phyloP scores from a whole-genome alignment of 1,140 invertebrate genomes.

The Drosophila parvula region DNA sequence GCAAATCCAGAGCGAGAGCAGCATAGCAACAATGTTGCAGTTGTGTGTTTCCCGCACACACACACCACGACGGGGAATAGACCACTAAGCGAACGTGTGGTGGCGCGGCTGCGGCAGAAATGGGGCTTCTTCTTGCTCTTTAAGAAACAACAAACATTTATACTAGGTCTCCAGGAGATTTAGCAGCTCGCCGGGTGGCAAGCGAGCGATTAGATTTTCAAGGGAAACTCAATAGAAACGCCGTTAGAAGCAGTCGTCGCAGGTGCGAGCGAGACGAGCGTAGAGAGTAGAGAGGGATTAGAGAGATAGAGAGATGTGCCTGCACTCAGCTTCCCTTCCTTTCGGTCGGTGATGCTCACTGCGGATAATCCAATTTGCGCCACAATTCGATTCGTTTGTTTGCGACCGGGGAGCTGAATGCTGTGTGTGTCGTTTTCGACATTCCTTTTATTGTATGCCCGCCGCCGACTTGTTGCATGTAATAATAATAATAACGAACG shows the following conservation, averaged over 20 bases:
- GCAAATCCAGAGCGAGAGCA: constrained; percentile 46
- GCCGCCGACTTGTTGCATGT: constrained; percentile 70
- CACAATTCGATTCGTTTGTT: constrained; percentile 29
- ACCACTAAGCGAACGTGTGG: neutral
- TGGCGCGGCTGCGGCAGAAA: constrained; percentile 10
- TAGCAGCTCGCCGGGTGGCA: constrained; percentile 63
- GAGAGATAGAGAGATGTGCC: constrained; percentile 35
- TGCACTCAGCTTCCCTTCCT: constrained; percentile 26
- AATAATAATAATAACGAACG: constrained; percentile 83
- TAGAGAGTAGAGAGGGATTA: constrained; percentile 48
- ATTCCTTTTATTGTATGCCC: constrained; percentile 46
- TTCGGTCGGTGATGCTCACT: constrained; percentile 36
- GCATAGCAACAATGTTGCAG: constrained; percentile 67
- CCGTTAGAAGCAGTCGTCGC: constrained; percentile 65
- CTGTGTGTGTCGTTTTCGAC: constrained; percentile 39
- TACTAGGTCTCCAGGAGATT: constrained; percentile 80
- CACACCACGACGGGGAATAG: constrained; percentile 11
- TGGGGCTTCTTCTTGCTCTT: constrained; percentile 81
- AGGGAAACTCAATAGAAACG: constrained; percentile 81
- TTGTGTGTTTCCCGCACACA: constrained; percentile 27
- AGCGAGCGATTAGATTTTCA: constrained; percentile 77
- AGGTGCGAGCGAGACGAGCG: constrained; percentile 69
- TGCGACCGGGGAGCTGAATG: constrained; percentile 12
- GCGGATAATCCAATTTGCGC: constrained; percentile 77
- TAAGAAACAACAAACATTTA: constrained; percentile 83